phyloP scores from a whole-genome alignment of 2,113 vertebrate genomes.

The Psilopogon haemacephalus region DNA sequence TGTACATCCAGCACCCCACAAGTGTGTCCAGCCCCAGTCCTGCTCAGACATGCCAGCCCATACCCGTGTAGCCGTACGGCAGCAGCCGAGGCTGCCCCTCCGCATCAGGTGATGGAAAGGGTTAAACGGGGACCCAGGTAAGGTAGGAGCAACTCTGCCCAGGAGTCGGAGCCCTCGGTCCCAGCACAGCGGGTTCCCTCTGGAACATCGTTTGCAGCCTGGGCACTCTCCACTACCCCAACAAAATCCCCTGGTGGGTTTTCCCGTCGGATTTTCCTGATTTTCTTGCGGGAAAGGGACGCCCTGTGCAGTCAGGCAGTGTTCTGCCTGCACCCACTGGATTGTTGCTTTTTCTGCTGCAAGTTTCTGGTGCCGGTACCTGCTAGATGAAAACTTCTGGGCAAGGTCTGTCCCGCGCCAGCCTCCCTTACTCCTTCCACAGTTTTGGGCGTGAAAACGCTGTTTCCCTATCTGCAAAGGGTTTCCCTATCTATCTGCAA shows the following conservation, averaged over 20 bases:
- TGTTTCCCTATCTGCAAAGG: neutral
- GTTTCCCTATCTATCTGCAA: neutral
- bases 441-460: neutral
- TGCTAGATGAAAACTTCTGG: neutral
- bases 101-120: neutral
- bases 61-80: accelerated
- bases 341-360: neutral
- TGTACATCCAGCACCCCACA: neutral
- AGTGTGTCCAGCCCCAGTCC: neutral
- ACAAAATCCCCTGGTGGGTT: neutral
- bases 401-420: neutral
- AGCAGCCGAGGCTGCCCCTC: accelerated
- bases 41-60: accelerated
- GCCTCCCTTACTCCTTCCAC: accelerated
- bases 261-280: neutral
- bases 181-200: neutral
- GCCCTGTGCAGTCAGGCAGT: accelerated
- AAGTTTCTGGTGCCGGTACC: neutral
- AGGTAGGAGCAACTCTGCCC: no score
- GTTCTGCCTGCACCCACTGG: neutral
- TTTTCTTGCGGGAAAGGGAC: neutral
- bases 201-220: neutral
- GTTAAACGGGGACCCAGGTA: neutral
- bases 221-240: neutral
- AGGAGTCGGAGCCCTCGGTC: accelerated